Percentiles rank a stretch among this genome's conserved stretches.
Conservation (phyloP, 2,797 vertebrate species). For the Falco concolor region DNA sequence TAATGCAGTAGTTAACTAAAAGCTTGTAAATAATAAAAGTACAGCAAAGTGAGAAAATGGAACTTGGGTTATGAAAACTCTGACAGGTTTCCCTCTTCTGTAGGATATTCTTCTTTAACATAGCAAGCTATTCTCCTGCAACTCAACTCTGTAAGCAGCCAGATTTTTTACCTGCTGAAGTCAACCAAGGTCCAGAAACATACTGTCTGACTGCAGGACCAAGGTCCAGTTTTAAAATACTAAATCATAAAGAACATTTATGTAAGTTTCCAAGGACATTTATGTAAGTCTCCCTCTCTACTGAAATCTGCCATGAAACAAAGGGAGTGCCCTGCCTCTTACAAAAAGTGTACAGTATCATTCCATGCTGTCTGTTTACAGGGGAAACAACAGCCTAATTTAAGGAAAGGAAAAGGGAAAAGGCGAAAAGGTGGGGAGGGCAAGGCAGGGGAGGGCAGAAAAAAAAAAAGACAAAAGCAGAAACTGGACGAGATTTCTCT, state of each 20-base stretch:
- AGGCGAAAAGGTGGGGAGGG: not conserved
- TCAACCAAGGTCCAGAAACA: not conserved
- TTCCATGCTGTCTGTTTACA: not conserved
- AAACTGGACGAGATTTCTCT: not conserved
- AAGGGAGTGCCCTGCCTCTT: not conserved
- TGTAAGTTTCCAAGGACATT: not conserved
- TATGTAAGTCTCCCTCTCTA: not conserved
- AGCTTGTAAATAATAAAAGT: not conserved
- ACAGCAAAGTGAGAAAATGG: not conserved
- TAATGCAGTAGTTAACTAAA: not conserved
- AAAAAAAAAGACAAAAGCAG: not conserved
- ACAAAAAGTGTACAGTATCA: not conserved
- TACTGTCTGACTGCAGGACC: not conserved
- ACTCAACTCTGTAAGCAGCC: not conserved
- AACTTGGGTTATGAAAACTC: not conserved
- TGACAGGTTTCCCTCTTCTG: not conserved
- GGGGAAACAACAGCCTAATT: not conserved
- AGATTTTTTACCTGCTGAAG: not conserved
- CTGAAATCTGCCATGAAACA: not conserved
- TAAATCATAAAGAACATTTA: not conserved
- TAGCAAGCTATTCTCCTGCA: not conserved
- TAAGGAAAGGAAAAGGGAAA: not conserved
- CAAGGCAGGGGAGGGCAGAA: not conserved
- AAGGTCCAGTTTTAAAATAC: not conserved
- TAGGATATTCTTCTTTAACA: not conserved